Evolutionary conservation across 2,888 invertebrate species (phyloP).

Genomic region (Cheilosia pagana): DNA sequence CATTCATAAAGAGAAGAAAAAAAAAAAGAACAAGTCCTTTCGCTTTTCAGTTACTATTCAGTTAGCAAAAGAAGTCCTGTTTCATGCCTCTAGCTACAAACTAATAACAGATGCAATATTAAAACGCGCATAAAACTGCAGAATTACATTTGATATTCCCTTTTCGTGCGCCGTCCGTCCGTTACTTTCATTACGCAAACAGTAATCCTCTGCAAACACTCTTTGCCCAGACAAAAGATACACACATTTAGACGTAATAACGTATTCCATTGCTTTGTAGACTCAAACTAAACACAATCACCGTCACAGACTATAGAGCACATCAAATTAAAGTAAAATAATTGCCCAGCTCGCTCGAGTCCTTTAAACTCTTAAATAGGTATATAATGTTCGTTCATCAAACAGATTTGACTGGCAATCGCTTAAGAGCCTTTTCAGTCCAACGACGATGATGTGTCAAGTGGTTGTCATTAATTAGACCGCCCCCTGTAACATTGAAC

Average conservation of each 20-base stretch:
- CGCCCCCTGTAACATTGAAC: neutral
- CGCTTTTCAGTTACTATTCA: neutral
- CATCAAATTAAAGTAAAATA: conserved; percentile 25
- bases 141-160: conserved; percentile 48
- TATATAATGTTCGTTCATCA: neutral
- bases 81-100: neutral
- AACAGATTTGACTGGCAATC: conserved; percentile 11
- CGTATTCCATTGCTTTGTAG: conserved; percentile 9
- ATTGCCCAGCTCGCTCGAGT: no score
- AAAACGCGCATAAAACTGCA: conserved; percentile 13
- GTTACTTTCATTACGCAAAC: conserved; percentile 59
- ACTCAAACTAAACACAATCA: conserved; percentile 6
- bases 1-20: no score
- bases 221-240: conserved; percentile 48
- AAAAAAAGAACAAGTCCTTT: no score
- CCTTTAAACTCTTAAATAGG: neutral
- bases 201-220: conserved; percentile 24
- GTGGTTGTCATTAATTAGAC: conserved; percentile 9
- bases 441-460: neutral
- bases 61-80: neutral
- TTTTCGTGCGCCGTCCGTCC: conserved; percentile 12
- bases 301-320: neutral
- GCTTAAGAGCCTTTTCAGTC: neutral
- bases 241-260: conserved; percentile 26
- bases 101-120: conserved; percentile 12